A percentile compares a stretch with the other conserved stretches of the same genome.
Evolutionary conservation across 2,113 vertebrate genomes (phyloP).

Genomic region (Rhinoptilus africanus): DNA sequence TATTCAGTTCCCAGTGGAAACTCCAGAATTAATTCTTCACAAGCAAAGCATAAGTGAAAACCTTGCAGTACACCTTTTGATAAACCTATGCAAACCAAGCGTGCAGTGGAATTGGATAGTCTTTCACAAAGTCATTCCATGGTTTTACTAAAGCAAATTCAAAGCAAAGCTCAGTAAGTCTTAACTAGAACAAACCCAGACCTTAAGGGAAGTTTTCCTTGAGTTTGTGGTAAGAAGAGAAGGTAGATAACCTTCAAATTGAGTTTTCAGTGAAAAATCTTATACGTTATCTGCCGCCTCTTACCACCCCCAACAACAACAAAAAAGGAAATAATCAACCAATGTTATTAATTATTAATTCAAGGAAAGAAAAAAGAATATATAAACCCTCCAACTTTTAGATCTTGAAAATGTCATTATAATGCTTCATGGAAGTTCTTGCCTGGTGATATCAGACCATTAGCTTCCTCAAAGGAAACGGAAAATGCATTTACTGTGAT

Average conservation of each 20-base stretch:
- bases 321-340: not conserved
- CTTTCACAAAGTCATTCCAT: not conserved
- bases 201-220: not conserved
- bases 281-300: not conserved
- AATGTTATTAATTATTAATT: not conserved
- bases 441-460: not conserved
- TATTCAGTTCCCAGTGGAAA: not conserved
- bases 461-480: not conserved
- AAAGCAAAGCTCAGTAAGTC: not conserved
- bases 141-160: not conserved
- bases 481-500: not conserved
- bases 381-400: not conserved
- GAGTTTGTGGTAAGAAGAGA: not conserved
- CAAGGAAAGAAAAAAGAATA: not conserved
- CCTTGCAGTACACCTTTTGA: not conserved
- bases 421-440: not conserved
- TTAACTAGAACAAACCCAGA: not conserved
- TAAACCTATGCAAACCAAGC: not conserved
- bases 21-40: not conserved
- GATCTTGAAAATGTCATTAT: not conserved
- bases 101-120: not conserved
- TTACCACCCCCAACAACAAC: not conserved
- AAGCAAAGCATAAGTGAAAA: not conserved
- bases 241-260: not conserved
- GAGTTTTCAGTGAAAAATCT: not conserved